Percentiles rank a stretch among this genome's conserved stretches.
Evolutionary conservation across 2,797 vertebrate genomes (phyloP).

Genomic region (Enteromius viviparus): DNA sequence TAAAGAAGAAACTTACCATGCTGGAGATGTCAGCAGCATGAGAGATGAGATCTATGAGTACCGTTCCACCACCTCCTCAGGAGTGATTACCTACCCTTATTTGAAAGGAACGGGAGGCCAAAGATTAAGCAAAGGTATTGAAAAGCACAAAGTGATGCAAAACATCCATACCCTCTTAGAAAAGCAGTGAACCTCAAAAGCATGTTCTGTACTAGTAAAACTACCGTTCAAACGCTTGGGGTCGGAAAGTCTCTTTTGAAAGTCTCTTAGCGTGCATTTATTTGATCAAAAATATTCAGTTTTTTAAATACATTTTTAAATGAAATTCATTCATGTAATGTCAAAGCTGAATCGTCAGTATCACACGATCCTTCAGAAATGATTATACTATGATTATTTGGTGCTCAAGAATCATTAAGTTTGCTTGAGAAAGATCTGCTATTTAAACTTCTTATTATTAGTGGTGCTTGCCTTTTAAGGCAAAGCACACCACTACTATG

Average conservation of each 20-base stretch:
- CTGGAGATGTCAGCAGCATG: slow-evolving; percentile 37
- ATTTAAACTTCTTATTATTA: too few species aligned
- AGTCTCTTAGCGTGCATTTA: neutral
- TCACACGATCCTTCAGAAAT: neutral
- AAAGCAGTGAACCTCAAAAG: slow-evolving; percentile 29
- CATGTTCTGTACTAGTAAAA: slow-evolving; percentile 25
- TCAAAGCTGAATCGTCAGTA: neutral
- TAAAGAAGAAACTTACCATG: slow-evolving; percentile 64
- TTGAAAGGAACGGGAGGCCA: slow-evolving; percentile 51
- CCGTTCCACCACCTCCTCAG: slow-evolving; percentile 13
- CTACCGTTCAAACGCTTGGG: neutral
- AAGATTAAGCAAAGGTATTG: slow-evolving; percentile 56
- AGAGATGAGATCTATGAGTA: slow-evolving; percentile 36
- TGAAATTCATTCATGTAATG: neutral
- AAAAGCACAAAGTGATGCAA: slow-evolving; percentile 51
- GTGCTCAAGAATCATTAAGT: neutral
- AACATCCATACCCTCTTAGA: slow-evolving; percentile 35
- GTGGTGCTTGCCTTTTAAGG: too few species aligned
- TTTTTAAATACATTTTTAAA: neutral
- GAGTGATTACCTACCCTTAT: slow-evolving; percentile 52
- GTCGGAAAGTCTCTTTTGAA: neutral
- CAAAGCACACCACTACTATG: too few species aligned
- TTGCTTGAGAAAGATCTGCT: too few species aligned
- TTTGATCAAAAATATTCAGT: neutral
- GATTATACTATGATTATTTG: neutral